Base-by-base conservation (phyloP, 2,113 vertebrate genomes). In the Gila orcuttii region DNA sequence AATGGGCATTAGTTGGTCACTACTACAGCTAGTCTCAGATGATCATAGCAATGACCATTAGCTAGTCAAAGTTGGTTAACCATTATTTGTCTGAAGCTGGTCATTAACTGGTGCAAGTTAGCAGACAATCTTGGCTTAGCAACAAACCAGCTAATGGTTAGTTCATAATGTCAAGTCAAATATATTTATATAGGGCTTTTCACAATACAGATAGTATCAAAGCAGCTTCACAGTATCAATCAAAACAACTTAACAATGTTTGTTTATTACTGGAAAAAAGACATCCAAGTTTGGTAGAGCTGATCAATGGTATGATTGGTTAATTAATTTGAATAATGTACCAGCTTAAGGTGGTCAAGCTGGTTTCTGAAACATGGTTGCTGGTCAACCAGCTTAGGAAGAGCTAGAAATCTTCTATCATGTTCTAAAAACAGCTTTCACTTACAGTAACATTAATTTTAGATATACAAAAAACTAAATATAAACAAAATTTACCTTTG, bases 401-500 rank as follows among this genome's bases (percentile, higher is more conserved):
- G 15, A 19, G 31, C 64, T 68, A 68, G 7, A 7, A 68, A 68
- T 68, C 15, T 19, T 1, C 28, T 33, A 19, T 3, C 28, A 8
- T 33, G 17, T 33, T 33, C 28, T 71, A 39, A 1, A 6, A 45
- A 73, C 21, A 74, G 10, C 4, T 13, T 73, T 73, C 4, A n/a
- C 21, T 73, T 73, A 12, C 39, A 42, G 39, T 42, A 42, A 42
- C 15, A 17, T 36, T 3, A 2, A 36, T 68, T 68, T 50, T 50
- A 50, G 47, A 50, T 13, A 13, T 1, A 47, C 10, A 3, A 62
- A 62, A 62, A 5, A 5, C 6, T 0, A 2, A 64, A 12, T 6
- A 62, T 17, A 64, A 23, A 79, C 39, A 31, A 55, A 68, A 21
- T n/a, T 85, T 68, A 82, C 71, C 52, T 62, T 6, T 81, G 17